Evolutionary conservation across 2,797 vertebrate species (phyloP).

Genomic region (Poecilia velifera): DNA sequence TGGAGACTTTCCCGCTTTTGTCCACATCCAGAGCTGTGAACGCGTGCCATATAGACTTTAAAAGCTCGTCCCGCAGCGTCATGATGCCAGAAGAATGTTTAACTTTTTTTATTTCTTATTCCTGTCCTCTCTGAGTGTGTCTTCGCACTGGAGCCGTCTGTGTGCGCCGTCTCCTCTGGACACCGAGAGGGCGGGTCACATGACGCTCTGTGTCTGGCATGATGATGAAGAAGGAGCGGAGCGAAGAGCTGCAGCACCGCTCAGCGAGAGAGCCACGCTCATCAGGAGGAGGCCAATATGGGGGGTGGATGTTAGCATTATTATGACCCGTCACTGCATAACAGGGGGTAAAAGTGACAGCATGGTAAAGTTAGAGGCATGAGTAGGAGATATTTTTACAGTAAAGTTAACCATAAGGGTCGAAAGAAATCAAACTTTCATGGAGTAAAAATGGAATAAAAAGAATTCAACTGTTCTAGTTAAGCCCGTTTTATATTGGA

Average conservation of each 20-base stretch:
- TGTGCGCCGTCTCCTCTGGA: conserved; percentile 9
- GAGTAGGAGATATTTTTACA: not conserved
- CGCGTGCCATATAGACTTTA: conserved; percentile 96
- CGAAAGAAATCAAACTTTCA: not conserved
- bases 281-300: not conserved
- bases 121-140: not conserved
- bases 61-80: conserved; percentile 87
- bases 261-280: conserved; percentile 46
- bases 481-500: not conserved
- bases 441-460: not conserved
- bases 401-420: not conserved
- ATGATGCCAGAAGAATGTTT: conserved; percentile 46
- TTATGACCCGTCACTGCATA: not conserved
- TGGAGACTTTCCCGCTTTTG: conserved; percentile 96
- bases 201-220: conserved; percentile 53
- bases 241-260: conserved; percentile 64
- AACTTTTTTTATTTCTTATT: not conserved
- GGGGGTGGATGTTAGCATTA: not conserved
- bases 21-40: conserved; percentile 95
- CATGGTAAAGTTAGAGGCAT: not conserved
- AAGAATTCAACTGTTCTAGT: not conserved
- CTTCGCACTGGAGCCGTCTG: not conserved
- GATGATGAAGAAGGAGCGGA: not conserved
- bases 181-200: conserved; percentile 50
- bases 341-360: not conserved